Evolutionary conservation across 2,113 vertebrate species (phyloP), one percentile per base, ranked within the genome.

Genomic region (Philantomba maxwellii): DNA sequence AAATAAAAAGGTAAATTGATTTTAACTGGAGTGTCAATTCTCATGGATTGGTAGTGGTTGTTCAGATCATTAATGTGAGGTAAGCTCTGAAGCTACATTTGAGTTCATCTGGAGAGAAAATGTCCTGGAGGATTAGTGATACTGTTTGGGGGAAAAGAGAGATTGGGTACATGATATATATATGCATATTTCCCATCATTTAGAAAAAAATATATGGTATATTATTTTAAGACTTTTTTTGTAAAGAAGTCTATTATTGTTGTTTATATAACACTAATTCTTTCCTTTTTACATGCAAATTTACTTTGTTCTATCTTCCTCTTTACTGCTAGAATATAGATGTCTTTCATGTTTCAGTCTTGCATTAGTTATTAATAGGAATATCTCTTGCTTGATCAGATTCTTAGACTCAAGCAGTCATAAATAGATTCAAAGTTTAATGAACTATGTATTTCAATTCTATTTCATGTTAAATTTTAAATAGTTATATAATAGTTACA

Each of bases 401-500:
- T 94, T 86, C 16, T 90, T 95, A 92, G 21, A 78, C 6, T 77
- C 47, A 81, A 89, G 85, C 49, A 93, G 21, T 5, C 49, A 92
- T 45, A 87, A 83, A 60, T 53, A 83, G 75, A 93, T 89, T 83
- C 93, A 66, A 97, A 96, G 62, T 36, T 85, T 77, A 90, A 93
- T 82, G n/a, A 86, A 45, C n/a, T 89, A 43, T 70, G 47, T 73
- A 64, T 93, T 92, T 87, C 30, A 82, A 95, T 73, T 94, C 9
- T 88, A 43, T 91, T 89, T 88, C 70, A 16, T 94, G 25, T 95
- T 95, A 86, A 89, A 90, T 89, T 93, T 78, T 96, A 88, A 95
- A 92, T 36, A 89, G 47, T 89, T 78, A 70, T 43, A n/a, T 89
- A 92, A 97, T 96, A 81, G 64, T 94, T 98, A 78, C 16, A 87